Conservation (phyloP, 2,888 invertebrate genomes). For the Notodonta dromedarius region DNA sequence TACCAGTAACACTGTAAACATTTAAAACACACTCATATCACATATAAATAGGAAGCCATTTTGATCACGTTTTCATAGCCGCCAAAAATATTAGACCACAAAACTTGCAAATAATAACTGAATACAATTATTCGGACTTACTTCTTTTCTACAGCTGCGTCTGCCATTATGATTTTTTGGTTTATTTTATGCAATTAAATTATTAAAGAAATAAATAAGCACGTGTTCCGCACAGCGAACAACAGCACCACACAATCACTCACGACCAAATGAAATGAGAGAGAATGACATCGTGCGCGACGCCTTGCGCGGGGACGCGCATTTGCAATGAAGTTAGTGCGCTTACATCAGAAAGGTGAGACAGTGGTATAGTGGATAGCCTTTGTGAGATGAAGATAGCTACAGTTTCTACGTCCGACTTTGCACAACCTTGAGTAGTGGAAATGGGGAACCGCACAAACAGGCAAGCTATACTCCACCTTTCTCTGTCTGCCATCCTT, state of each 20-base stretch:
- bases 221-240: constrained; percentile 75
- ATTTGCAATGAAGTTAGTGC: constrained; percentile 61
- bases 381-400: constrained; percentile 51
- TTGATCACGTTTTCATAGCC: constrained; percentile 80
- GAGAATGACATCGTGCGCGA: constrained; percentile 68
- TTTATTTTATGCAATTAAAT: constrained; percentile 48
- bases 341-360: constrained; percentile 55
- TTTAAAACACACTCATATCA: constrained; percentile 54
- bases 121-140: constrained; percentile 76
- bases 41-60: constrained; percentile 82
- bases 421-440: constrained; percentile 69
- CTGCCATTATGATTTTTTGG: constrained; percentile 84
- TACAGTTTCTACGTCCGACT: constrained; percentile 42
- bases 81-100: constrained; percentile 66
- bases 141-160: constrained; percentile 88
- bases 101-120: constrained; percentile 42
- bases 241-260: constrained; percentile 80
- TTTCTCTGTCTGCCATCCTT: constrained; percentile 64
- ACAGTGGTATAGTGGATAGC: constrained; percentile 34
- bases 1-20: constrained; percentile 26
- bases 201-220: constrained; percentile 56
- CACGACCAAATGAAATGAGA: constrained; percentile 77
- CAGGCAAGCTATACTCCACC: constrained; percentile 62
- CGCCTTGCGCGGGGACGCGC: constrained; percentile 65
- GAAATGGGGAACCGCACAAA: constrained; percentile 35